phyloP scores from a whole-genome alignment of 2,797 vertebrate species.

The Ceryle rudis region DNA sequence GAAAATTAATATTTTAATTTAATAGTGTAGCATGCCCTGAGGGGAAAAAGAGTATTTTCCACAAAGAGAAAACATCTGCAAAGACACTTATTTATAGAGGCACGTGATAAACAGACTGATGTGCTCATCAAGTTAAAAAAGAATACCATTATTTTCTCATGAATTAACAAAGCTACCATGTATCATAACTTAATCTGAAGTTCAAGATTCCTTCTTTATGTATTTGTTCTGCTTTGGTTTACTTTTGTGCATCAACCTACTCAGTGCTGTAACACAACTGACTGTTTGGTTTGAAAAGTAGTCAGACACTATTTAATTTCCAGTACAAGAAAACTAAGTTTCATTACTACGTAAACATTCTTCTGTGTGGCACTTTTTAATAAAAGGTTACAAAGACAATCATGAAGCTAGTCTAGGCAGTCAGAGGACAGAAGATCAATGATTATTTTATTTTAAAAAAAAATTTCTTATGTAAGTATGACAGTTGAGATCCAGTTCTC shows the following conservation, averaged over 20 bases:
- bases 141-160: background rate
- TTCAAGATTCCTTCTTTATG: background rate
- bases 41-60: constrained; percentile 12
- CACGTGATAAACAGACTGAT: constrained; percentile 9
- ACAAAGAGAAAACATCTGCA: constrained; percentile 34
- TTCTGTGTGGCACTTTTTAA: background rate
- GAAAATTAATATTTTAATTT: background rate
- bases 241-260: background rate
- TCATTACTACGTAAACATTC: background rate
- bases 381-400: background rate
- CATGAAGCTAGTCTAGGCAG: background rate
- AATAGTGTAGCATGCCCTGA: background rate
- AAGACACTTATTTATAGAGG: constrained; percentile 30
- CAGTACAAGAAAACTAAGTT: background rate
- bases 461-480: background rate
- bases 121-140: background rate
- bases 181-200: background rate
- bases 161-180: constrained; percentile 2
- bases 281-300: background rate
- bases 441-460: background rate
- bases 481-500: constrained; percentile 14
- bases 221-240: background rate
- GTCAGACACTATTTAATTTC: background rate
- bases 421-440: background rate
- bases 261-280: background rate